These are phyloP conservation scores for Notamacropus eugenii DNA, from an alignment of 2,797 vertebrate genomes.

Conservation along the genomic window DNA sequence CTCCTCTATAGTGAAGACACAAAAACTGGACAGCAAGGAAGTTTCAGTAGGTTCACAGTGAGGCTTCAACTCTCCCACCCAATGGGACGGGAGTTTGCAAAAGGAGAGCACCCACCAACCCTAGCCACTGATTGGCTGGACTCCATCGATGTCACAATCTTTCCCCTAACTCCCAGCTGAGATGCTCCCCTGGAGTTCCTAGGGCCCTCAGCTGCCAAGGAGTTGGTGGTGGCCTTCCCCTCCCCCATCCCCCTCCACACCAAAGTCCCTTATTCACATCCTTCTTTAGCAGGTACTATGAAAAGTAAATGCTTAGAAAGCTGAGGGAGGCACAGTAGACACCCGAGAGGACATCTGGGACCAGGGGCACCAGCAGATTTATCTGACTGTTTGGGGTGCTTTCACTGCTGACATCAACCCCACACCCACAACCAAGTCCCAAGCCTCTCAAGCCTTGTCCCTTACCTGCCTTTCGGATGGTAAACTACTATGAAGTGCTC, in stretches of 20 bases:
- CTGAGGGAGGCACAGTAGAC: neutral
- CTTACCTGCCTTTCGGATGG: conserved; percentile 61
- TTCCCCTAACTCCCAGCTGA: neutral
- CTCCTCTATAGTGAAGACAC: neutral
- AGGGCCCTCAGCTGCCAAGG: neutral
- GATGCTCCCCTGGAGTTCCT: neutral
- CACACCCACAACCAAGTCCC: neutral
- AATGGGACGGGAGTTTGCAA: neutral
- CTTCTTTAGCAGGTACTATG: conserved; percentile 50
- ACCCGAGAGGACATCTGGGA: conserved; percentile 21
- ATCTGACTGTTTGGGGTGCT: neutral
- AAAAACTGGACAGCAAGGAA: neutral
- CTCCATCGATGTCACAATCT: neutral
- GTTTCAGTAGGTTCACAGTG: neutral
- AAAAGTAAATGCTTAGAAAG: conserved; percentile 34
- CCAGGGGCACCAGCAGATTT: neutral
- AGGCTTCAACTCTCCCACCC: neutral
- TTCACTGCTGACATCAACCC: fast-evolving
- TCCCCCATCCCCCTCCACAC: conserved; percentile 39
- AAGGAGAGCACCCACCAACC: neutral
- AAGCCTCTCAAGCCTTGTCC: neutral
- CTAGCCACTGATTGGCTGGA: neutral
- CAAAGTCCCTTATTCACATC: conserved; percentile 22
- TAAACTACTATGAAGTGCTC: conserved; percentile 89
- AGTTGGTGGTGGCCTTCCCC: conserved; percentile 22